Conservation (phyloP, 2,888 invertebrate genomes). For the Autographa pulchrina region DNA sequence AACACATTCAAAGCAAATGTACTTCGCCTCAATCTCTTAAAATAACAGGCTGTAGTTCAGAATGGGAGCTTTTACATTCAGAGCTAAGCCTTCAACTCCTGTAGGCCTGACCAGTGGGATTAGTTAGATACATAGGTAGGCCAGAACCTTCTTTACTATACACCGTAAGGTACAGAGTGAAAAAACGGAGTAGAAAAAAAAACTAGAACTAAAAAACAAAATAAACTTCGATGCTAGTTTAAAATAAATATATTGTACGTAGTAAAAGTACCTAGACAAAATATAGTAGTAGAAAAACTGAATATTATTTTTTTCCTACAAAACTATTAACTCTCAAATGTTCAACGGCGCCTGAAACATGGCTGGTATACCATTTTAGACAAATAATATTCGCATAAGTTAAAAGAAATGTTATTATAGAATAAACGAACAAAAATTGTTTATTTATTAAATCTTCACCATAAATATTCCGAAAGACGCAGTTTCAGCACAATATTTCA, state of each 20-base stretch:
- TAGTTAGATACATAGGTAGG: background rate
- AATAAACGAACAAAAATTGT: background rate
- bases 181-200: too few relatives aligned
- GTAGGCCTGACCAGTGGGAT: background rate
- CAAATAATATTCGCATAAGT: background rate
- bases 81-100: background rate
- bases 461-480: background rate
- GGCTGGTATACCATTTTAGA: background rate
- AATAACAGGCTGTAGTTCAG: background rate
- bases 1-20: background rate
- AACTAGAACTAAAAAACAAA: too few relatives aligned
- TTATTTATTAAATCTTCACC: background rate
- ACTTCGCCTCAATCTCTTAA: background rate
- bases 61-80: background rate
- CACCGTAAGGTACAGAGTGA: too few relatives aligned
- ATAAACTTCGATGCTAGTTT: too few relatives aligned
- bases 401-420: too few relatives aligned
- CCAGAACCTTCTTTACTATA: too few relatives aligned
- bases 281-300: too few relatives aligned
- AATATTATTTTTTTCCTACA: too few relatives aligned
- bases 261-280: too few relatives aligned
- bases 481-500: slow-evolving; percentile 3
- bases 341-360: background rate
- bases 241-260: too few relatives aligned
- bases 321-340: background rate